phyloP scores from a whole-genome alignment of 1,140 invertebrate species.

The Notospermus geniculatus region DNA sequence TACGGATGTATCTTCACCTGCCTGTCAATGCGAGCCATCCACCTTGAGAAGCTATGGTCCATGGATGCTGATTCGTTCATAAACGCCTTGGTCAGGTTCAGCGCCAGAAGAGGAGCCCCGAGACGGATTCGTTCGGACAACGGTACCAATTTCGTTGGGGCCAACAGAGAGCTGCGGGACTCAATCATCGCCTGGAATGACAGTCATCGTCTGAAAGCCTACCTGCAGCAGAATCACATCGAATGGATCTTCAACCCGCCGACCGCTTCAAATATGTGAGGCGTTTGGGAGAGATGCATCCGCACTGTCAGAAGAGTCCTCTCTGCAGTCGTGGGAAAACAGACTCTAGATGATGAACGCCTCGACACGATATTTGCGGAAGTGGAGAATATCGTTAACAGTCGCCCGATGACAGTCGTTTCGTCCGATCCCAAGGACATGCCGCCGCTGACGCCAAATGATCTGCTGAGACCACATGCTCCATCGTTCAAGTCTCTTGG shows the following conservation, averaged over 20 bases:
- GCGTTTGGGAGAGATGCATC: slow-evolving; percentile 20
- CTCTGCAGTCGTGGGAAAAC: slow-evolving; percentile 16
- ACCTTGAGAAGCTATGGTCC: too few species aligned
- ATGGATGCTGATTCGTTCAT: too few species aligned
- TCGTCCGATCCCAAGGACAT: slow-evolving; percentile 4
- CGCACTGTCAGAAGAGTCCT: slow-evolving; percentile 16
- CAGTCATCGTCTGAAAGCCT: too few species aligned
- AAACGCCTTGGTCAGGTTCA: neutral
- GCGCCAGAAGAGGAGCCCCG: neutral
- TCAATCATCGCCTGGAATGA: too few species aligned
- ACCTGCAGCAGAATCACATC: neutral
- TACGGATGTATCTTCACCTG: too few species aligned
- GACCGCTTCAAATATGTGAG: neutral
- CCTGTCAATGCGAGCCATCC: too few species aligned
- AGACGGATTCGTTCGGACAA: neutral
- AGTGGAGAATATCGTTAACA: slow-evolving; percentile 20
- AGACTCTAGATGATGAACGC: slow-evolving; percentile 24
- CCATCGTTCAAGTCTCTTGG: slow-evolving; percentile 7
- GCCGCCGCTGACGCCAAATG: slow-evolving; percentile 9
- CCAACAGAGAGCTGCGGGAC: neutral
- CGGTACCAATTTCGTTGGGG: slow-evolving; percentile 10
- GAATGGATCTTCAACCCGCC: slow-evolving; percentile 13
- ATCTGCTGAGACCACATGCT: neutral
- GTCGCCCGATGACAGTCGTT: slow-evolving; percentile 11
- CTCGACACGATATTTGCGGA: slow-evolving; percentile 22